Conservation (phyloP, 2,797 vertebrate genomes). For the Spinus pinus region DNA sequence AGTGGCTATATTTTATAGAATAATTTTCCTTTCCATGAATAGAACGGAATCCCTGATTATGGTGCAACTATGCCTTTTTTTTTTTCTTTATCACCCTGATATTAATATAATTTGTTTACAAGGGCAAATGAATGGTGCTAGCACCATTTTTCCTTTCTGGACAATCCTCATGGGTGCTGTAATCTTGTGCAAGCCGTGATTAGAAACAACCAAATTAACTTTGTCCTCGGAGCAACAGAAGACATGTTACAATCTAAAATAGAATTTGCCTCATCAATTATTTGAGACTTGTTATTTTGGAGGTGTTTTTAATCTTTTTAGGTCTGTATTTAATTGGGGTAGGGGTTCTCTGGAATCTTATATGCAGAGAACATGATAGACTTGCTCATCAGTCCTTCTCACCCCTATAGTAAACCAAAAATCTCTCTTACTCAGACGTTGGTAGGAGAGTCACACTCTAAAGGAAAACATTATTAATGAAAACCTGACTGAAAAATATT, state of each 20-base stretch:
- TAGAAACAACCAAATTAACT: not conserved
- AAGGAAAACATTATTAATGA: not conserved
- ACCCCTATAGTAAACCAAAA: not conserved
- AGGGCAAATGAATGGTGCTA: not conserved
- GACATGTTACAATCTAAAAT: not conserved
- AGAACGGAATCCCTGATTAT: not conserved
- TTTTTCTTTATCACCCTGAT: not conserved
- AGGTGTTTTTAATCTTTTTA: not conserved
- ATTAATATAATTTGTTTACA: not conserved
- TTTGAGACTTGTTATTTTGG: not conserved
- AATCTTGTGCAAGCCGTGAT: not conserved
- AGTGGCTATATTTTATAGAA: not conserved
- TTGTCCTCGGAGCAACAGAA: not conserved
- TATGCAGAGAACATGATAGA: fast-evolving
- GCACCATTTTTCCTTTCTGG: not conserved
- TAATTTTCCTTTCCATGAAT: not conserved
- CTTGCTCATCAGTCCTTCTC: not conserved
- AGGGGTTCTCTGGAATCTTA: not conserved
- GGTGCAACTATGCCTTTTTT: not conserved
- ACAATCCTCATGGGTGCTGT: not conserved
- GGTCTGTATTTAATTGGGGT: not conserved
- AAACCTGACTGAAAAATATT: not conserved
- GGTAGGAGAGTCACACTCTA: not conserved
- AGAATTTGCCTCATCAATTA: not conserved
- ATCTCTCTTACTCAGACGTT: not conserved